Evolutionary conservation across 2,888 invertebrate genomes (phyloP), one percentile per base, ranked within the genome.

Genomic region (Nephrotoma guestfalica): DNA sequence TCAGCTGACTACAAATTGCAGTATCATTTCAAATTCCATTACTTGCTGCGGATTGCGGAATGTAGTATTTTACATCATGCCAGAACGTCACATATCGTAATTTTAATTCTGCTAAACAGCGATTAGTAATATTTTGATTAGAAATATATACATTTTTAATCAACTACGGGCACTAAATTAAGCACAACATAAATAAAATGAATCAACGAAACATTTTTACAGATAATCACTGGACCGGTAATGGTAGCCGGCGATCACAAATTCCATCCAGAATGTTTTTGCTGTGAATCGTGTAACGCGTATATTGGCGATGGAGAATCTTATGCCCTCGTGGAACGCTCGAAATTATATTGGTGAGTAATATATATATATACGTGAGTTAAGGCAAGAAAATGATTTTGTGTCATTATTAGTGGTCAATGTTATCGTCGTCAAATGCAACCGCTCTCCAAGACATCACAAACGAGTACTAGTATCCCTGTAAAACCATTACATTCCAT

Each of bases 191-290:
- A 30, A 18, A 71, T 30, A 71, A 18, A 71, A 30, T 71, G 71
- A 71, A 30, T 71, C 30, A 71, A 30, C 71, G 7, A 71, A 9
- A 30, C 1, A 30, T 9, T 30, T 30, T 71, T 71, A 71, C 30
- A 86, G 86, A 86, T 91, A 2, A 92, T 91, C 85, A 91, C 97
- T 0, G 98, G 98, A 0, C 97, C 98, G 41, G 97, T 97, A 88
- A 98, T 98, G 98, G 95, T 97, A 88, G 98, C 98, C 40, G 98
- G 98, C 43, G 97, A 97, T 90, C 97, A 97, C 92, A 97, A 97
- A 91, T 98, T 97, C 92, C 98, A 98, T 92, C 97, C 98, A 84
- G 98, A 98, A 93, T 98, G 98, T 92, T 98, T 98, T 92, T 95
- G 96, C 89, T 98, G 98, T 91, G 93, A 93, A 86, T 94, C 94